Conservation (phyloP, 1,140 invertebrate species). For the Cataglyphis hispanica region DNA sequence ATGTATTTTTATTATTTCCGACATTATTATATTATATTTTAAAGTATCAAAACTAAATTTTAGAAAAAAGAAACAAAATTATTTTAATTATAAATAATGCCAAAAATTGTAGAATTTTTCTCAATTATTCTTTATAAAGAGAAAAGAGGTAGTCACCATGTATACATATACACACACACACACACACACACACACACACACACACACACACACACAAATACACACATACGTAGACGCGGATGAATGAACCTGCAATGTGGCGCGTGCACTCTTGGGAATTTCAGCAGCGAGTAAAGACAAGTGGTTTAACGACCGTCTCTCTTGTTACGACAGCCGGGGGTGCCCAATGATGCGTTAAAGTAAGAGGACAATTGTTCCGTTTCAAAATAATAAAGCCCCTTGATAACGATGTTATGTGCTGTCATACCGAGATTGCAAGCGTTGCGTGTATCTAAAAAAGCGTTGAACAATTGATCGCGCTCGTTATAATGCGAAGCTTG, state of each 20-base stretch:
- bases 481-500: not conserved
- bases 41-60: too few species aligned
- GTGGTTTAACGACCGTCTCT: slow-evolving; percentile 64
- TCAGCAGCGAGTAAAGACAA: slow-evolving; percentile 32
- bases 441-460: slow-evolving; percentile 1
- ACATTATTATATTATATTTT: too few species aligned
- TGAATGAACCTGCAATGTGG: slow-evolving; percentile 33
- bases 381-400: slow-evolving; percentile 56
- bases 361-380: slow-evolving; percentile 31
- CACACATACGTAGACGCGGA: too few species aligned
- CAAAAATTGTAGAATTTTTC: too few species aligned
- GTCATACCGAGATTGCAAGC: slow-evolving; percentile 29
- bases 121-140: not conserved
- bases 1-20: too few species aligned
- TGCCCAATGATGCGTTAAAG: slow-evolving; percentile 69
- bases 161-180: not conserved
- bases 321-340: slow-evolving; percentile 43
- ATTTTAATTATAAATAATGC: too few species aligned
- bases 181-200: too few species aligned
- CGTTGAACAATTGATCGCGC: slow-evolving; percentile 5
- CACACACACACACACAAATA: too few species aligned
- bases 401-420: slow-evolving; percentile 38
- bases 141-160: not conserved
- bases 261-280: slow-evolving; percentile 15
- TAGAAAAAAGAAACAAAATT: too few species aligned